Evolutionary conservation across 2,888 invertebrate species (phyloP).

Genomic region (Apamea crenata): DNA sequence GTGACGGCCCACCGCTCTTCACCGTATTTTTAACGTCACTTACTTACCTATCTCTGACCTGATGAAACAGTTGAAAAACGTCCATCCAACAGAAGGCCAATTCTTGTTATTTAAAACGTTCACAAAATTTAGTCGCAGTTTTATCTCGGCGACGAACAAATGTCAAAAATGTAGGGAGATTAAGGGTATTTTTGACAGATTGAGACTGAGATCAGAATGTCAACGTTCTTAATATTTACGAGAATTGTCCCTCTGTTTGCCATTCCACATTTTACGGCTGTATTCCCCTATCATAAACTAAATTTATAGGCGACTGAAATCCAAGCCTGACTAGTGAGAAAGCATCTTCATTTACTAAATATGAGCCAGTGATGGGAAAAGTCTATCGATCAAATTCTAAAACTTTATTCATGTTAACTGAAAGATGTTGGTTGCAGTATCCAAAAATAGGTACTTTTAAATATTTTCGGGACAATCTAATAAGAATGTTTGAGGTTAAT

Average conservation of each 20-base stretch:
- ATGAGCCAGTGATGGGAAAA: constrained; percentile 51
- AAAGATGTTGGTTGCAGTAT: background rate
- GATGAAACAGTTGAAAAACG: no score
- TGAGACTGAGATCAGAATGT: background rate
- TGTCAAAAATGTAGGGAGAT: no score
- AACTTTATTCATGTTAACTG: background rate
- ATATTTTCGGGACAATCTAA: background rate
- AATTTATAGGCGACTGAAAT: background rate
- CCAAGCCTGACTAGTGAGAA: constrained; percentile 50
- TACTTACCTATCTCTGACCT: no score
- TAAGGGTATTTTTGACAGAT: background rate
- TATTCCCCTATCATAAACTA: background rate
- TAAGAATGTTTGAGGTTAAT: background rate
- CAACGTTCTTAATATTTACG: background rate
- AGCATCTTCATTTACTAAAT: constrained; percentile 66
- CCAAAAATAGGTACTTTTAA: background rate
- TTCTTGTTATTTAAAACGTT: no score
- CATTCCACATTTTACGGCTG: background rate
- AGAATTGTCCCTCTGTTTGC: background rate
- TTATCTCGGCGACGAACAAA: no score
- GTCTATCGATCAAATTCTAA: constrained; percentile 35
- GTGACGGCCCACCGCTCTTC: no score
- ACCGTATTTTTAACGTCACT: no score
- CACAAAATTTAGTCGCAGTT: no score
- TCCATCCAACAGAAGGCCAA: no score